These are phyloP conservation scores for Drosophila recens DNA, from an alignment of 2,888 invertebrate species.

Conservation along the genomic window DNA sequence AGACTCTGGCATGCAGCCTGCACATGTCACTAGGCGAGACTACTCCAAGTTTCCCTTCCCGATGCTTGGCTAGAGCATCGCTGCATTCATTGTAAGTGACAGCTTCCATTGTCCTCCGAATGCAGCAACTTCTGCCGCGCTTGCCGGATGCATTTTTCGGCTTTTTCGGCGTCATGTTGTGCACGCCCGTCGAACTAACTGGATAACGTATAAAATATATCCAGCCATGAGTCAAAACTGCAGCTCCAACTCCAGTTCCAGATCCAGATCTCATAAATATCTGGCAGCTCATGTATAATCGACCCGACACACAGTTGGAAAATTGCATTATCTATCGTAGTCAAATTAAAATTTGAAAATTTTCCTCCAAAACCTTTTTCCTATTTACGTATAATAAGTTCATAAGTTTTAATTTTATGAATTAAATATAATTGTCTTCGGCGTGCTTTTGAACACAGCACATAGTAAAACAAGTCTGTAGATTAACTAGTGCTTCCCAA, in stretches of 20 bases:
- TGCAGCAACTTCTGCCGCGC: conserved; percentile 49
- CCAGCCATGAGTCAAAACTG: conserved; percentile 15
- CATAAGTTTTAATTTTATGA: no score
- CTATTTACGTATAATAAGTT: no score
- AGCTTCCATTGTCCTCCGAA: conserved; percentile 69
- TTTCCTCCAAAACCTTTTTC: no score
- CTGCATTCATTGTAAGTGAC: conserved; percentile 75
- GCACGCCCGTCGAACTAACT: conserved; percentile 26
- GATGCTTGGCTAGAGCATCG: conserved; percentile 27
- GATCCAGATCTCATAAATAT: conserved; percentile 39
- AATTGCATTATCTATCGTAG: background rate
- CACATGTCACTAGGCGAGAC: conserved; percentile 66
- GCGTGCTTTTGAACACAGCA: no score
- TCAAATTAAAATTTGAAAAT: background rate
- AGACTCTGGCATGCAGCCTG: conserved; percentile 53
- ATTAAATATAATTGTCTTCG: no score
- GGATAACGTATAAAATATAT: conserved; percentile 16
- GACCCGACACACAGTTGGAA: background rate
- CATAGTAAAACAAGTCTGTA: no score
- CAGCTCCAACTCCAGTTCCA: background rate
- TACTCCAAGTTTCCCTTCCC: conserved; percentile 27
- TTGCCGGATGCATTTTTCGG: conserved; percentile 59
- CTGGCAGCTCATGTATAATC: conserved; percentile 23
- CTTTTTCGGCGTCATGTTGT: conserved; percentile 40
- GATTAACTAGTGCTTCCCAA: no score